Evolutionary conservation across 2,113 vertebrate species (phyloP), one percentile per base, ranked within the genome.

Genomic region (Monopterus albus): DNA sequence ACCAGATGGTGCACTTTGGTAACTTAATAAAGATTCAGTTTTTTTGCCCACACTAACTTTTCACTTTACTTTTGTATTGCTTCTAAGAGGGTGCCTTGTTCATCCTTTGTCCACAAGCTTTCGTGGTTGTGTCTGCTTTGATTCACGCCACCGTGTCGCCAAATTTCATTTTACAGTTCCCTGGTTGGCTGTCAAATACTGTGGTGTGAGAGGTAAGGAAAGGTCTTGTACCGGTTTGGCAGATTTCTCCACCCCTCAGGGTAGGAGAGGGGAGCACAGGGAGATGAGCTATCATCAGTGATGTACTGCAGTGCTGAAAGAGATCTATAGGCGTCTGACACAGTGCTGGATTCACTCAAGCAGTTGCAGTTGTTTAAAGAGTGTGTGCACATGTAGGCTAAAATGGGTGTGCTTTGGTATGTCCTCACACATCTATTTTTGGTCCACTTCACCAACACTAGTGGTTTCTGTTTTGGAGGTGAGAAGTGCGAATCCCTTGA

Each of bases 121-220:
- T 74, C 56, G 17, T 57, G 71, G 62, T 68, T 39, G 79, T 1
- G 23, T 55, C 74, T 38, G 77, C 84, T 83, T 86, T 89, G 84
- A 89, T 88, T 91, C 88, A 89, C 79, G 35, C 79, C 4, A 6
- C 75, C 23, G 72, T 86, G 86, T 80, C 68, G 58, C 75, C 15
- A 69, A 78, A 84, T 87, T 87, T 88, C 73, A 86, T 88, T 87
- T 86, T 78, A 76, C 83, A 60, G 76, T 64, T 80, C 83, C 83
- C 85, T 47, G 0, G 83, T 70, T 67, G 72, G 84, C 60, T 84
- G 89, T 91, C 88, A 91, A 83, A 77, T 20, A 75, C 33, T 10
- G 55, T 55, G 74, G 75, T 50, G 62, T 66, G 72, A 87, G 76
- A 75, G 66, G 80, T 76, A 72, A 45, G 21, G 65, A 76, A 67